Conservation (phyloP, 2,888 invertebrate genomes). For the Nasonovia ribisnigri region DNA sequence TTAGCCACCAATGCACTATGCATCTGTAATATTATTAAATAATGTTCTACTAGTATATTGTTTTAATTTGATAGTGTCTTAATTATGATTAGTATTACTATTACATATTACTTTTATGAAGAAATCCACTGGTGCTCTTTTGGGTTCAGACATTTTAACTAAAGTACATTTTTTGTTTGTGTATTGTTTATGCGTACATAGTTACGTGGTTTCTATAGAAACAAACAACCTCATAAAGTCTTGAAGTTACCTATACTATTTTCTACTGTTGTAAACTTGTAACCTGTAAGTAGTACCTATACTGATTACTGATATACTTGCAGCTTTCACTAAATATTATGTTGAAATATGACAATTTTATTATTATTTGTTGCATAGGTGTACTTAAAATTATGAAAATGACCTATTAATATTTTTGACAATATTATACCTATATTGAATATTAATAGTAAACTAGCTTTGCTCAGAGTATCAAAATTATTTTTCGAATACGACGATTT, state of each 20-base stretch:
- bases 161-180: neutral
- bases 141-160: neutral
- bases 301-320: too few species aligned
- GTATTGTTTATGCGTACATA: neutral
- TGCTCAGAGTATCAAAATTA: too few species aligned
- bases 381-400: too few species aligned
- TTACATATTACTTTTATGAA: conserved; percentile 47
- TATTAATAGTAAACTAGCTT: too few species aligned
- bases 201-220: conserved; percentile 22
- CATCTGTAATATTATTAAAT: conserved; percentile 47
- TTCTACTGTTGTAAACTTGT: too few species aligned
- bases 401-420: too few species aligned
- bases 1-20: conserved; percentile 46
- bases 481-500: too few species aligned
- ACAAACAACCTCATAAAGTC: neutral
- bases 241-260: neutral
- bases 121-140: conserved; percentile 49
- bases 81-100: neutral
- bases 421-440: too few species aligned
- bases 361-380: too few species aligned
- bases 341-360: too few species aligned
- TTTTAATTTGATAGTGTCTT: neutral
- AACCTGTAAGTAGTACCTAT: too few species aligned
- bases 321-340: too few species aligned
- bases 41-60: neutral